phyloP scores from a whole-genome alignment of 2,113 vertebrate species.

The Patagioenas fasciata region DNA sequence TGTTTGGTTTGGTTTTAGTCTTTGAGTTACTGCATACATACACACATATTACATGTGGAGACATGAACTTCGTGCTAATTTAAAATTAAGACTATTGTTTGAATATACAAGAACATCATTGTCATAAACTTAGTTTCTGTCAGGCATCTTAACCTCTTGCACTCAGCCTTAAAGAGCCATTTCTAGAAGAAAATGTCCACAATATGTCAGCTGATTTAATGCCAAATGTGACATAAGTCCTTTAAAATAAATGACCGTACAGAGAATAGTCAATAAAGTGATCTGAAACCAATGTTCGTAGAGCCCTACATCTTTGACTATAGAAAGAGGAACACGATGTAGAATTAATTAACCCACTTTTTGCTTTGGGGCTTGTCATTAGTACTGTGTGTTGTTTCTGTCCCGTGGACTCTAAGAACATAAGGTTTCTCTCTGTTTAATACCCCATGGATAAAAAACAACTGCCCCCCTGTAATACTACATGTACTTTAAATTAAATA shows the following conservation, averaged over 20 bases:
- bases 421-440: background rate
- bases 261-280: slow-evolving; percentile 86
- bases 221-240: slow-evolving; percentile 80
- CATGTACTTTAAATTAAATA: background rate
- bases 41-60: background rate
- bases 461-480: background rate
- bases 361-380: slow-evolving; percentile 49
- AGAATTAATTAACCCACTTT: slow-evolving; percentile 72
- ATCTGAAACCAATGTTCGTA: slow-evolving; percentile 81
- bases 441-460: background rate
- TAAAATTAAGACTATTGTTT: background rate
- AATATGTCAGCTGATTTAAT: slow-evolving; percentile 82
- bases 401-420: background rate
- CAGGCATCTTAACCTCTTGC: slow-evolving; percentile 84
- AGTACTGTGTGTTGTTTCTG: background rate
- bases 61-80: slow-evolving; percentile 20
- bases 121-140: slow-evolving; percentile 59
- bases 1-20: background rate
- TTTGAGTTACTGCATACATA: background rate
- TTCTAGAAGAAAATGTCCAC: slow-evolving; percentile 79
- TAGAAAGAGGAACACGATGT: slow-evolving; percentile 58
- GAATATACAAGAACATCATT: slow-evolving; percentile 39
- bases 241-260: slow-evolving; percentile 82
- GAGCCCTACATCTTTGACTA: slow-evolving; percentile 71
- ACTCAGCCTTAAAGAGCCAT: slow-evolving; percentile 76